A percentile compares a stretch with the other conserved stretches of the same genome.
These are phyloP conservation scores for Anhinga anhinga DNA, from an alignment of 2,113 vertebrate genomes.

Conservation along the genomic window DNA sequence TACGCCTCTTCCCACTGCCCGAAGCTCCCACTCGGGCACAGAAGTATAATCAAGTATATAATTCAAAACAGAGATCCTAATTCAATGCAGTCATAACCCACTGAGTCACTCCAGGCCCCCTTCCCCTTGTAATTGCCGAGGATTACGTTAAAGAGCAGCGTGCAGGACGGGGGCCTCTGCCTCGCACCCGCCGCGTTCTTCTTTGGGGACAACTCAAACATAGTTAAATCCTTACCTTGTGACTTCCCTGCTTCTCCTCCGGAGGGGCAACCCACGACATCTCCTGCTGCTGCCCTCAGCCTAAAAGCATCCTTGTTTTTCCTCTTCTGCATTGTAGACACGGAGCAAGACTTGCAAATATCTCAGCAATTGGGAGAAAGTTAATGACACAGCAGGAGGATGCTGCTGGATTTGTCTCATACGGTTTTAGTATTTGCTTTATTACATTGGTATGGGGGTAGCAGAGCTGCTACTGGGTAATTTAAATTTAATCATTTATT, in stretches of 20 bases:
- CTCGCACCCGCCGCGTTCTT: fast-evolving
- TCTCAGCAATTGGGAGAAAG: not conserved
- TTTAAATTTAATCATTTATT: constrained; percentile 50
- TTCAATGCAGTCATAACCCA: not conserved
- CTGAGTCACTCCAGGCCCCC: not conserved
- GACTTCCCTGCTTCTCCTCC: not conserved
- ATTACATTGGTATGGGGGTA: not conserved
- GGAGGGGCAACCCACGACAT: fast-evolving
- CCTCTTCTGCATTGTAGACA: not conserved
- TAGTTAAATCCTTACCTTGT: not conserved
- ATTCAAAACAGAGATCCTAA: not conserved
- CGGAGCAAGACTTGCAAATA: not conserved
- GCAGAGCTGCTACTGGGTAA: not conserved
- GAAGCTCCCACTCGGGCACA: not conserved
- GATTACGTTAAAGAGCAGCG: fast-evolving
- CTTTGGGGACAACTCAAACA: fast-evolving
- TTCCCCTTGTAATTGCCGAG: not conserved
- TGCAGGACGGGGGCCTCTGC: fast-evolving
- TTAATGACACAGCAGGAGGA: constrained; percentile 16
- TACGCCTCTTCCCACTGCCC: fast-evolving
- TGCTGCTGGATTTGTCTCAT: not conserved
- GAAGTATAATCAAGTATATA: fast-evolving
- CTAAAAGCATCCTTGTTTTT: not conserved
- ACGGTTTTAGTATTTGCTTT: not conserved
- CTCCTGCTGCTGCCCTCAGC: not conserved